These are phyloP conservation scores for Aplysina aerophoba DNA, from an alignment of 37 sponge, comb jelly and placozoan species.

Conservation along the genomic window DNA sequence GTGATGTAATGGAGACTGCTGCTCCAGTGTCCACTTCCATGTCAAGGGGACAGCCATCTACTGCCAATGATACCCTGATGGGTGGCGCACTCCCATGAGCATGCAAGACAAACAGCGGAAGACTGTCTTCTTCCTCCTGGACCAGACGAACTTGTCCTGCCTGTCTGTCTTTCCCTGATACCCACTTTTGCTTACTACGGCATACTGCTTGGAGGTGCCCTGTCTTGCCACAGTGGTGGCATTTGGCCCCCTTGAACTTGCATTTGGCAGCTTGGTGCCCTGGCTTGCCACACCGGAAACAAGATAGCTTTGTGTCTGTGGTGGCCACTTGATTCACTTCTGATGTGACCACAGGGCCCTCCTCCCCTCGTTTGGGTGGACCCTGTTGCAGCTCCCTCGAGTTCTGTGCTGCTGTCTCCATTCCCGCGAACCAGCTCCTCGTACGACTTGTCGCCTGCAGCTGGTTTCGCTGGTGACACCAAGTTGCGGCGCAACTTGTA, in stretches of 20 bases:
- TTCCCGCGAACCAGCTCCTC: too few species aligned
- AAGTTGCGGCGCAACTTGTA: too few species aligned
- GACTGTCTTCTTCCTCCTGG: too few species aligned
- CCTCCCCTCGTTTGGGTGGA: too few species aligned
- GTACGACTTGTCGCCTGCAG: too few species aligned
- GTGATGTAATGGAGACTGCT: neutral
- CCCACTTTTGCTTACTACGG: neutral
- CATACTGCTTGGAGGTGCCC: conserved; percentile 29
- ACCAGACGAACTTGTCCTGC: neutral
- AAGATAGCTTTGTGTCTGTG: too few species aligned
- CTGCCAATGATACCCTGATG: neutral
- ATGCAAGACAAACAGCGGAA: neutral
- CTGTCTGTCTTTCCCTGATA: neutral
- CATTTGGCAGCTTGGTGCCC: neutral
- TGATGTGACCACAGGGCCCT: too few species aligned
- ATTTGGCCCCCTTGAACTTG: conserved; percentile 11
- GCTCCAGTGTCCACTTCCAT: neutral
- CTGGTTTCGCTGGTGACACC: too few species aligned
- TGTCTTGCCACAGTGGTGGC: conserved; percentile 32
- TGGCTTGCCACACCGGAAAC: conserved; percentile 18
- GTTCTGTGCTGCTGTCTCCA: too few species aligned
- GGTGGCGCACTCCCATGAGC: neutral
- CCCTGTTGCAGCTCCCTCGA: too few species aligned
- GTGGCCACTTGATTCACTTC: too few species aligned
- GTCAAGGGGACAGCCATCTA: neutral